Evolutionary conservation across 2,888 invertebrate species (phyloP), one percentile per base, ranked within the genome.

Genomic region (Carabus problematicus): DNA sequence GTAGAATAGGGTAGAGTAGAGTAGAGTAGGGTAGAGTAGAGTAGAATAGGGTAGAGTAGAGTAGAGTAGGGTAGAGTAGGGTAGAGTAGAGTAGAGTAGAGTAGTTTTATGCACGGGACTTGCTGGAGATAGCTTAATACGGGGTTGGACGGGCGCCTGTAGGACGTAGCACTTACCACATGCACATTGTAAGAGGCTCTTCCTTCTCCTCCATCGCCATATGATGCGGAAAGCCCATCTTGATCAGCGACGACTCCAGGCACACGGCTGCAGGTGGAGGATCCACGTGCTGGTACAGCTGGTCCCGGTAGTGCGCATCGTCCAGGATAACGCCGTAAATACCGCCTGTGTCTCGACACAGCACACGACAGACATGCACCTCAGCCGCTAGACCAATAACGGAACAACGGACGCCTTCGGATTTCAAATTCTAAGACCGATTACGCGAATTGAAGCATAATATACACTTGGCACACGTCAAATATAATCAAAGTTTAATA

Each of bases 161-260:
- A n/a, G n/a, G n/a, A n/a, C n/a, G n/a, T n/a, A n/a, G n/a, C n/a
- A 29, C 85, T 80, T 79, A 93, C 93, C 94, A 97, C 93, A 96
- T 95, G 84, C 97, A 97, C 82, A 95, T 91, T 39, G 95, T 92
- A 72, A 95, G 87, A 6, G 91, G 89, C 58, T 82, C 82, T 70
- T 86, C 80, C 76, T 84, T 84, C 75, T 86, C 85, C 75, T 87
- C 87, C 6, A 86, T 86, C 63, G 85, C 79, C 76, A 84, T 79
- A 74, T 90, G 89, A 84, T 95, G 95, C 6, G 97, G 97, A 82
- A 98, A 98, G 55, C 97, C 98, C 97, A 98, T 98, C 86, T 95
- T 94, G 42, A 96, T 93, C 1, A 96, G 86, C 9, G 91, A 90
- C n/a, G 91, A 88, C 72, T 92, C 91, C 70, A 89, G 80, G 72